Base-by-base conservation (phyloP, 2,888 invertebrate species). In the Andrena hattorfiana region DNA sequence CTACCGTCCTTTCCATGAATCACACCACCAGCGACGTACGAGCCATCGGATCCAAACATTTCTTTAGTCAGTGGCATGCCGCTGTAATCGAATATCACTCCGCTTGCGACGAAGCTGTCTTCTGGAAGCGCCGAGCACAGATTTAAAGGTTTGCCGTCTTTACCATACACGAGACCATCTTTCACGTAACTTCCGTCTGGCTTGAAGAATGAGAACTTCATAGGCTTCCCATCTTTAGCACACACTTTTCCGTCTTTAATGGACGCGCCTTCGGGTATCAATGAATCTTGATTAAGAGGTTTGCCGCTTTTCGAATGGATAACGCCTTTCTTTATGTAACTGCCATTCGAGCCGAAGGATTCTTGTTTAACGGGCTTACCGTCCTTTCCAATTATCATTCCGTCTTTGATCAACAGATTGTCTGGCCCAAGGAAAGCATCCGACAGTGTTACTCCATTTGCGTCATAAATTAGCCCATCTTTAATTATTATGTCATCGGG, bases 171-270 rank as follows among this genome's bases (percentile, higher is more conserved):
- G 0, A 90, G 81, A 13, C 94, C 93, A 23, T 94, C 94, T 76
- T 91, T 93, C 2, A 94, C 81, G 60, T 89, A 93, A 79, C 93
- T 93, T 3, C 94, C 94, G n/a, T 93, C 93, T 1, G 91, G 90
- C 67, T 89, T 93, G 84, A 93, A 94, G 85, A 92, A 92, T 0
- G 91, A 85, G 0, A 88, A 89, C 71, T 93, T 94, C 54, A 94
- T 75, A 0, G 88, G 89, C 73, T 94, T 94, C 0, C 92, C 91
- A n/a, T 93, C 94, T 70, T 90, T 92, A 23, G 87, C 90, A 48
- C 89, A 86, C 3, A 94, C 81, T 23, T 91, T 91, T 7, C 94
- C 93, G 0, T 94, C 93, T 72, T 90, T 92, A 2, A 94, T 93
- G 7, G 90, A 83, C 3, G 92, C 85, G 20, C 92, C 92, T 73